Percentiles rank a stretch among this genome's conserved stretches.
These are phyloP conservation scores for Oostethus manadensis DNA, from an alignment of 2,113 vertebrate species.

Conservation along the genomic window DNA sequence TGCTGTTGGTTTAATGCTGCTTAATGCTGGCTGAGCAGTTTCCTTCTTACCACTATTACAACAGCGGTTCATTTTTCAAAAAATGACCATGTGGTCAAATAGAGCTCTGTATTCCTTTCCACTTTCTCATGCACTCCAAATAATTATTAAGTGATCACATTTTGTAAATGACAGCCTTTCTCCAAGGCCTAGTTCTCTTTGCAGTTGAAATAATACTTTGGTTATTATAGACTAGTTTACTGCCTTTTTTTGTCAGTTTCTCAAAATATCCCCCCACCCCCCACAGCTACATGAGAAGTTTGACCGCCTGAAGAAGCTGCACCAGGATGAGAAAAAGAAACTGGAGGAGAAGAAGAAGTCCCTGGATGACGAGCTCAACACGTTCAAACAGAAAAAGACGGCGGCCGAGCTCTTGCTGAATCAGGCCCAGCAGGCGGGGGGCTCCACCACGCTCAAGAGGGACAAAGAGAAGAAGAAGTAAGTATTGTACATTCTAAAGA, in stretches of 20 bases:
- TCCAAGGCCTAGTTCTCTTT: too few species aligned
- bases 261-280: not conserved
- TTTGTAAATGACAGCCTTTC: too few species aligned
- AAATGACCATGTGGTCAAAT: too few species aligned
- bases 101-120: too few species aligned
- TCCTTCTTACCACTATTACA: too few species aligned
- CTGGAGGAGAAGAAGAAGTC: conserved; percentile 94
- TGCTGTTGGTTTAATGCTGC: too few species aligned
- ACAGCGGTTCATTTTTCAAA: too few species aligned
- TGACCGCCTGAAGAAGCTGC: conserved; percentile 94
- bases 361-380: conserved; percentile 91
- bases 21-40: too few species aligned
- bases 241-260: not conserved
- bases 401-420: conserved; percentile 91
- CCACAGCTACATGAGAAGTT: conserved; percentile 93
- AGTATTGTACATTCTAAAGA: conserved; percentile 61
- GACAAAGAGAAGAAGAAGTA: conserved; percentile 99
- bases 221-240: too few species aligned
- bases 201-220: too few species aligned
- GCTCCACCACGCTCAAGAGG: conserved; percentile 94
- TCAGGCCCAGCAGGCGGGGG: conserved; percentile 93
- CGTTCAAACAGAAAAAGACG: conserved; percentile 96
- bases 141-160: too few species aligned
- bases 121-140: too few species aligned
- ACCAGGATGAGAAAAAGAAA: conserved; percentile 98